phyloP scores from a whole-genome alignment of 2,888 invertebrate species.

The Philhelius pedissequus region DNA sequence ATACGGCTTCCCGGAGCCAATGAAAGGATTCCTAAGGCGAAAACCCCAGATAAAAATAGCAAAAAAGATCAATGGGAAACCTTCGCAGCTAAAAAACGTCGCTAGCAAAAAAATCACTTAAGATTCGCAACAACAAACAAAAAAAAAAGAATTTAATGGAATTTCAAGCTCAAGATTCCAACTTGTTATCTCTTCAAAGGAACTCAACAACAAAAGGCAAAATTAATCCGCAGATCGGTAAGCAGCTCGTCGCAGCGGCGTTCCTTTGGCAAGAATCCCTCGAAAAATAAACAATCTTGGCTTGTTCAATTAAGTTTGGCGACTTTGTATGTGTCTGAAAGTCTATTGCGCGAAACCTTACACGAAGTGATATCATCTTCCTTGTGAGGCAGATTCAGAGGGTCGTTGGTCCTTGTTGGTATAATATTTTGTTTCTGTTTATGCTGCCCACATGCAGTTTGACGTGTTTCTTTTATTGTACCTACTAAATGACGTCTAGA shows the following conservation, averaged over 20 bases:
- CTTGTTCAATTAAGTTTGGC: slow-evolving; percentile 44
- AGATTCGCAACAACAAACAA: background rate
- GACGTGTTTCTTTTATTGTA: slow-evolving; percentile 20
- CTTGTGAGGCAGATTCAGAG: slow-evolving; percentile 2
- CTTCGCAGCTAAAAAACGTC: background rate
- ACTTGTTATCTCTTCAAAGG: slow-evolving; percentile 16
- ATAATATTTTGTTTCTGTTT: background rate
- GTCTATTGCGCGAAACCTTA: background rate
- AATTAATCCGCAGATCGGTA: slow-evolving; percentile 42
- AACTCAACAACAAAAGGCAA: slow-evolving; percentile 5
- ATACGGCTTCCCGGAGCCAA: background rate
- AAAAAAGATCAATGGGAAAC: background rate
- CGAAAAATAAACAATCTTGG: slow-evolving; percentile 39
- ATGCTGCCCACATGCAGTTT: slow-evolving; percentile 2
- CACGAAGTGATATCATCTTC: slow-evolving; percentile 37
- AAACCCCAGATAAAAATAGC: background rate
- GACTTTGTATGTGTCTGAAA: slow-evolving; percentile 11
- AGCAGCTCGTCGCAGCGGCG: background rate
- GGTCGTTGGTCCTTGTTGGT: slow-evolving; percentile 44
- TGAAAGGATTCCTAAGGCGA: background rate
- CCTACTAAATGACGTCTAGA: slow-evolving; percentile 44
- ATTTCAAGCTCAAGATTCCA: slow-evolving; percentile 19
- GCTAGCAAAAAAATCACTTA: background rate
- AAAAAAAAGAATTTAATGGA: slow-evolving; percentile 36
- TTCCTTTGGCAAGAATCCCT: slow-evolving; percentile 32